phyloP scores from a whole-genome alignment of 1,140 invertebrate species.

The Cherax destructor region DNA sequence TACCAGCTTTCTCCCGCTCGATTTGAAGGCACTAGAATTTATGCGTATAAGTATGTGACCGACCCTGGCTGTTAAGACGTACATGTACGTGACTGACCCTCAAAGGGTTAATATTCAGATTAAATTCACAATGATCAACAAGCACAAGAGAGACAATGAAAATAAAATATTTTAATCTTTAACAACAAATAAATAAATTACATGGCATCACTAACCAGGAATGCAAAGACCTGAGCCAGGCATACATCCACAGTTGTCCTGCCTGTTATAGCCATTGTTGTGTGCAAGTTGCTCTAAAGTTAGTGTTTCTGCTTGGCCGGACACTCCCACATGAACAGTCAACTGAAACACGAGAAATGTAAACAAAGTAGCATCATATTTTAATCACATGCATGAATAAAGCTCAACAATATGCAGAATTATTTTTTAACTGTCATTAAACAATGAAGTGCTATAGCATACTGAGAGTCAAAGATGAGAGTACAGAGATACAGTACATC shows the following conservation, averaged over 20 bases:
- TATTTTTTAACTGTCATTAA: too few species aligned
- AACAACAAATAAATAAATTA: neutral
- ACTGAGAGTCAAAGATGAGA: too few species aligned
- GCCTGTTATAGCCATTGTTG: slow-evolving; percentile 76
- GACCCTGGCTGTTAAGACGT: too few species aligned
- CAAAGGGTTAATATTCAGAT: too few species aligned
- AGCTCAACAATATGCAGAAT: too few species aligned
- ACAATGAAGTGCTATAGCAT: too few species aligned
- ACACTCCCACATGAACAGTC: slow-evolving; percentile 78
- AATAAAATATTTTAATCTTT: neutral
- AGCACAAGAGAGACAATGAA: neutral
- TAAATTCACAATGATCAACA: too few species aligned
- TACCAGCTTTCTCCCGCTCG: too few species aligned
- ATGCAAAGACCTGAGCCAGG: slow-evolving; percentile 74
- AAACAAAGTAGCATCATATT: neutral
- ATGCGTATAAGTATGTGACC: too few species aligned
- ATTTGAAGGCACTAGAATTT: too few species aligned
- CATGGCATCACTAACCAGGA: slow-evolving; percentile 63
- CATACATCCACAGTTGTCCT: slow-evolving; percentile 74
- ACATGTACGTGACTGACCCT: too few species aligned
- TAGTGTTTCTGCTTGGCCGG: slow-evolving; percentile 76
- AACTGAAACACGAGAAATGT: slow-evolving; percentile 73
- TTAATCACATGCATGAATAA: neutral
- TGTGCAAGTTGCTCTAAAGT: slow-evolving; percentile 77
- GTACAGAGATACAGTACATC: too few species aligned